Percentiles rank a stretch among this genome's conserved stretches.
Conservation (phyloP, 2,797 vertebrate species). For the Columba guinea region DNA sequence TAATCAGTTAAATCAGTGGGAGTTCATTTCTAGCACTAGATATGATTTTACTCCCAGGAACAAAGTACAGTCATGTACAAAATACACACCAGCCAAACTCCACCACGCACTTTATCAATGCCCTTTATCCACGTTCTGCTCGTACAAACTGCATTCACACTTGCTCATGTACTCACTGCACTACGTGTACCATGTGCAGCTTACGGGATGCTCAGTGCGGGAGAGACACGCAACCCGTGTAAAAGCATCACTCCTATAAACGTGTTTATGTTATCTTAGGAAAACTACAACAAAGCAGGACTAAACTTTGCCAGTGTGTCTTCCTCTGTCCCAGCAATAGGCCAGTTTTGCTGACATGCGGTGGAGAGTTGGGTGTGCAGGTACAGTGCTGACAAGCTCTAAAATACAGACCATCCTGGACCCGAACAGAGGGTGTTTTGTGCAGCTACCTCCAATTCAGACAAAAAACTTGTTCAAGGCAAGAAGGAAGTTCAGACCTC, state of each 20-base stretch:
- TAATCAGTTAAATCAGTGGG: background rate
- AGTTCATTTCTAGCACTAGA: background rate
- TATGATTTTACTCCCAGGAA: background rate
- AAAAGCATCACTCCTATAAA: background rate
- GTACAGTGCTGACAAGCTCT: background rate
- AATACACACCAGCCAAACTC: background rate
- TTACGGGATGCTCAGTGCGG: background rate
- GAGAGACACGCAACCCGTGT: background rate
- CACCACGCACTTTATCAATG: background rate
- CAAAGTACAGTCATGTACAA: background rate
- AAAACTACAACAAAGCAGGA: background rate
- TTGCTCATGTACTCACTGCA: background rate
- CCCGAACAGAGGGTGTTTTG: background rate
- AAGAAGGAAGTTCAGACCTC: background rate
- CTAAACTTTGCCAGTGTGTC: background rate
- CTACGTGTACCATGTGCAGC: fast-evolving
- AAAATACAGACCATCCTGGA: background rate
- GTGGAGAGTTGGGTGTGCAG: fast-evolving
- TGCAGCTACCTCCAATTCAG: background rate
- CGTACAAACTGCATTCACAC: background rate
- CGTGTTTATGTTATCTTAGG: background rate
- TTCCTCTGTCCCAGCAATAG: background rate
- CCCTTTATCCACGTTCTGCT: background rate
- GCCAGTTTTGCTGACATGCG: background rate
- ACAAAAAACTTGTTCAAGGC: fast-evolving